phyloP scores from a whole-genome alignment of 2,888 invertebrate species.

The Stenodera caucasica region DNA sequence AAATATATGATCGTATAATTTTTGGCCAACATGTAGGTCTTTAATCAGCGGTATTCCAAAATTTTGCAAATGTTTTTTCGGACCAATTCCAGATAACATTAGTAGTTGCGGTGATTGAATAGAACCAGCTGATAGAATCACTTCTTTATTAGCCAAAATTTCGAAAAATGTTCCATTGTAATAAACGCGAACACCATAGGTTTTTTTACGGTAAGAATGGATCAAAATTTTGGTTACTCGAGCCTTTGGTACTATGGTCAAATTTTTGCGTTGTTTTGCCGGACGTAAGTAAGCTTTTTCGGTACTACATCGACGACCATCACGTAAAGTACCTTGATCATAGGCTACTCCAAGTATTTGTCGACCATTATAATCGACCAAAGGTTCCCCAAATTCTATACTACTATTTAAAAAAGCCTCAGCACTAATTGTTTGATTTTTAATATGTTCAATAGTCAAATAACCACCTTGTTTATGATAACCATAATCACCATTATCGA shows the following conservation, averaged over 20 bases:
- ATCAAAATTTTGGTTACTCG: slow-evolving; percentile 71
- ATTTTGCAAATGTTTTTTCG: slow-evolving; percentile 62
- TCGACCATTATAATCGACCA: slow-evolving; percentile 70
- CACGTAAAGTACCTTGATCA: slow-evolving; percentile 64
- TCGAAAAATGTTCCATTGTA: slow-evolving; percentile 54
- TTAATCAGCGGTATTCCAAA: slow-evolving; percentile 62
- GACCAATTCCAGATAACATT: slow-evolving; percentile 76
- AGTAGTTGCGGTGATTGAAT: slow-evolving; percentile 88
- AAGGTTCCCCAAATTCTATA: slow-evolving; percentile 66
- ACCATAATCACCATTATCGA: slow-evolving; percentile 44
- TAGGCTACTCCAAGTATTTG: slow-evolving; percentile 64
- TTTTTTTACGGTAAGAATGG: slow-evolving; percentile 62
- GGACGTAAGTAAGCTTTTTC: too few species aligned
- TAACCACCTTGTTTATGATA: slow-evolving; percentile 50
- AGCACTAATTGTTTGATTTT: slow-evolving; percentile 54
- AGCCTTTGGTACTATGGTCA: too few species aligned
- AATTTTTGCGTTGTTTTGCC: too few species aligned
- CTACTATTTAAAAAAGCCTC: slow-evolving; percentile 65
- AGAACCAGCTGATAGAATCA: slow-evolving; percentile 83
- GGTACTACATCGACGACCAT: slow-evolving; percentile 67
- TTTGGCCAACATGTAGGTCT: slow-evolving; percentile 69
- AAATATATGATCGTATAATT: slow-evolving; percentile 64
- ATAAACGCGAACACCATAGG: slow-evolving; percentile 69
- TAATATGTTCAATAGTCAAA: slow-evolving; percentile 38
- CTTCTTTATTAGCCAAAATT: slow-evolving; percentile 71